Evolutionary conservation across 64 coral and sea anemone species (phyloP), one percentile per base, ranked within the genome.

Genomic region (Montipora capricornis): DNA sequence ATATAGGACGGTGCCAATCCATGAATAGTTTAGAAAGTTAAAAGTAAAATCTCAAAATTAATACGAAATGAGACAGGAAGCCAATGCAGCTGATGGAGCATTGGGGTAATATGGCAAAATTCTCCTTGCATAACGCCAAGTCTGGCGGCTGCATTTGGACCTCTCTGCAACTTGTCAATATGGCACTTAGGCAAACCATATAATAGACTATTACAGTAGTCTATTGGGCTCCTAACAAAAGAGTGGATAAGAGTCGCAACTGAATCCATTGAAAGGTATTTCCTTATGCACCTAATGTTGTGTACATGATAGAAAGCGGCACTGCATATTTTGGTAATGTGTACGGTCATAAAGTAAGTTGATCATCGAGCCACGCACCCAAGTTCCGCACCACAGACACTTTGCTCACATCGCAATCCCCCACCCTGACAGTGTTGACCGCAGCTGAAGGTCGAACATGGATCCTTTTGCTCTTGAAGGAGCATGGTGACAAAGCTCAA

Each of bases 41-140:
- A 78, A 59, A 89, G 51, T 51, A 89, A 37, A 68, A 89, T 77
- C 75, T 89, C 77, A 78, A 89, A 89, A 68, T 77, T 89, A 76
- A 89, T 78, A 76, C 87, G 73, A 76, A 53, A 76, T 89, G 50
- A 59, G 75, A 89, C 67, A 52, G 58, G 58, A 60, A 89, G 87
- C 87, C 87, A 89, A 68, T 89, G 74, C 73, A 89, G 87, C 49
- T 89, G 68, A 75, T 29, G 47, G 49, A 89, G 58, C 46, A 88
- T 12, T 74, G 85, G 87, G 46, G 87, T 89, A 9, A 88, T 88
- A 20, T 88, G 85, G 81, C 81, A 84, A 61, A 84, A 74, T 88
- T 69, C 74, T 13, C 29, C 61, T 68, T 22, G 61, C 69, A 71
- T 84, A 52, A 49, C 6, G 51, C 4, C 47, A 50, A 50, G 49